Evolutionary conservation across 1,140 invertebrate species (phyloP), one percentile per base, ranked within the genome.

Genomic region (Tetramorium alpestre): DNA sequence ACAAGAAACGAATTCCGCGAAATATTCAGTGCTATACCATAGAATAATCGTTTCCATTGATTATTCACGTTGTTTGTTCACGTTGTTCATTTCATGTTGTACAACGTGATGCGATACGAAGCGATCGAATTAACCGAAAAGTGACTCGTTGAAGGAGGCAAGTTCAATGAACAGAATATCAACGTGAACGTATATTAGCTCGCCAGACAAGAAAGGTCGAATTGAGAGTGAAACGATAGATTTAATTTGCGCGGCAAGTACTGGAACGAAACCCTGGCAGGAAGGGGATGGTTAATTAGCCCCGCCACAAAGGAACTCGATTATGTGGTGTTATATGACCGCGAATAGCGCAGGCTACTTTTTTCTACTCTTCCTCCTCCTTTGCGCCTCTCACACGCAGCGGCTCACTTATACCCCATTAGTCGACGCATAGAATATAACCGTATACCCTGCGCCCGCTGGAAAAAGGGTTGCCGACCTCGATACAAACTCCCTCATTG

Each of bases 401-500:
- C n/a, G 51, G 13, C 10, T 60, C 80, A 84, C 80, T 84, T 84
- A 75, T 90, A 78, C 54, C 58, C 86, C 89, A 90, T 90, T 90
- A 90, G 89, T 88, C 89, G 89, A 60, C 86, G 89, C 86, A 85
- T 49, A 69, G 86, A 80, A 88, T 78, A 90, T 77, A 90, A 76
- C 80, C 86, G 65, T 90, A 72, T 75, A 87, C 56, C 10, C 49
- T 58, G 51, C 56, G 47, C 58, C 51, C 28, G 60, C 49, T 65
- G 73, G 86, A 49, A 77, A 90, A 88, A 90, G 89, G 89, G 80
- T 90, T 90, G 69, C 81, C 89, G 89, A 90, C 81, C 89, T 86
- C 86, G 75, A 86, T 80, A 89, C 89, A 75, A 90, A 87, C 88
- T 41, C 86, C 51, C 69, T 80, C 77, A 60, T 89, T 85, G 80